These are phyloP conservation scores for Macroramphosus scolopax DNA, from an alignment of 2,797 vertebrate species.

Conservation along the genomic window DNA sequence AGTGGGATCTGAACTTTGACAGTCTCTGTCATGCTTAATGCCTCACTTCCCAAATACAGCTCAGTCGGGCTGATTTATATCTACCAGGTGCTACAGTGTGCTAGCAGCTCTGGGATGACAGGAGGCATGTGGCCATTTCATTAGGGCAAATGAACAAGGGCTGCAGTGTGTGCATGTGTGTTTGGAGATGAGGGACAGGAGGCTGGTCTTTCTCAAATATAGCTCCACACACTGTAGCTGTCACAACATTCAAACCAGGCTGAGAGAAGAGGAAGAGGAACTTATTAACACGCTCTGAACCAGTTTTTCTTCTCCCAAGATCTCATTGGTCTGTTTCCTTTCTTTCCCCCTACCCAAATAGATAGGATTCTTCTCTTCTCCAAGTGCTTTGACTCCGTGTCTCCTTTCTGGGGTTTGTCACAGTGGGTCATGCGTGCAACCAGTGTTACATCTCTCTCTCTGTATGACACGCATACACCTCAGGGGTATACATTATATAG, in stretches of 20 bases:
- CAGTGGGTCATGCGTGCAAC: slow-evolving; percentile 6
- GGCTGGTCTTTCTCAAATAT: slow-evolving; percentile 71
- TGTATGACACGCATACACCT: slow-evolving; percentile 5
- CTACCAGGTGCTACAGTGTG: slow-evolving; percentile 80
- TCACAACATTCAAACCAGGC: slow-evolving; percentile 59
- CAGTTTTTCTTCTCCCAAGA: slow-evolving; percentile 31
- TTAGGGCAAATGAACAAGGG: slow-evolving; percentile 74
- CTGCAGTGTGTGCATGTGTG: slow-evolving; percentile 53
- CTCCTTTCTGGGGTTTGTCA: slow-evolving; percentile 8
- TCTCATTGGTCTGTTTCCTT: slow-evolving; percentile 26
- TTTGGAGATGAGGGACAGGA: slow-evolving; percentile 52
- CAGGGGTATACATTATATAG: slow-evolving; percentile 9
- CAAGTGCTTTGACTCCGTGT: slow-evolving; percentile 12
- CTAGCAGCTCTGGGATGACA: slow-evolving; percentile 63
- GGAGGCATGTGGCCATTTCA: slow-evolving; percentile 75
- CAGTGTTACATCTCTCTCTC: slow-evolving; percentile 3
- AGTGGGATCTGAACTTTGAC: slow-evolving; percentile 80
- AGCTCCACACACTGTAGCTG: slow-evolving; percentile 54
- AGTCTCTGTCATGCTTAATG: slow-evolving; percentile 82
- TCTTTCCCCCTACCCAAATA: neutral
- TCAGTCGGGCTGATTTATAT: slow-evolving; percentile 82
- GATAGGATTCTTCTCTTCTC: slow-evolving; percentile 1
- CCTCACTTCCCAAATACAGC: slow-evolving; percentile 84
- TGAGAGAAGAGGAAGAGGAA: slow-evolving; percentile 42
- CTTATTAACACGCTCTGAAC: slow-evolving; percentile 55